These are phyloP conservation scores for Clepsis dumicolana DNA, from an alignment of 2,888 invertebrate species.

Conservation along the genomic window DNA sequence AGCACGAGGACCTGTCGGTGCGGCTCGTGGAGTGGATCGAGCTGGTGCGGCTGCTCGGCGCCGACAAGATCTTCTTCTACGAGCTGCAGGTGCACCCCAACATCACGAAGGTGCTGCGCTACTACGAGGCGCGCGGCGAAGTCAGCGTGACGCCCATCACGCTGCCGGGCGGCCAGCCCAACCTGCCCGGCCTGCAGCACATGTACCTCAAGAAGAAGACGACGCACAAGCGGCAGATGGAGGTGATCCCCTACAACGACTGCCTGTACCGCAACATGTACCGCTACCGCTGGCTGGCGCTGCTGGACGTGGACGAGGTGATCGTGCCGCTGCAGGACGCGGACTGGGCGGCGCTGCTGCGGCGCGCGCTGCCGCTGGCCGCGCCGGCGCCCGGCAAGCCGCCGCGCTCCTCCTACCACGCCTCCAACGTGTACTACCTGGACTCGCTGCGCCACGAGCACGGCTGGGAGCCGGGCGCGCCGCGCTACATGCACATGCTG, in stretches of 20 bases:
- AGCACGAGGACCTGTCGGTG: conserved; percentile 96
- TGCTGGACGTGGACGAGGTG: conserved; percentile 97
- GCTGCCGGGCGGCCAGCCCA: conserved; percentile 95
- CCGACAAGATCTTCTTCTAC: conserved; percentile 96
- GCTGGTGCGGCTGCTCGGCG: conserved; percentile 93
- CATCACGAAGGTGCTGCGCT: conserved; percentile 92
- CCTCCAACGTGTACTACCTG: conserved; percentile 96
- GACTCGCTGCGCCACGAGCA: conserved; percentile 94
- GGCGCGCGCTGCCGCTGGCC: conserved; percentile 88
- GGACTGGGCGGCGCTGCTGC: conserved; percentile 93
- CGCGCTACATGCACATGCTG: conserved; percentile 96
- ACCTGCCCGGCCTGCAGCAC: conserved; percentile 95
- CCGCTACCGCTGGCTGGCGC: conserved; percentile 94
- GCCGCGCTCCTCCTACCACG: conserved; percentile 93
- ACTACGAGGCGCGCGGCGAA: conserved; percentile 88
- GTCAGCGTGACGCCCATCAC: conserved; percentile 93
- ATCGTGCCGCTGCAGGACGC: conserved; percentile 94
- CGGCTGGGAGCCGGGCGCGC: conserved; percentile 91
- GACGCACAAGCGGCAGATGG: conserved; percentile 97
- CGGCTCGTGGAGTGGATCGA: conserved; percentile 98
- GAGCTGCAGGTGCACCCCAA: conserved; percentile 96
- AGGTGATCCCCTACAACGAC: conserved; percentile 98
- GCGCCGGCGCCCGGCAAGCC: conserved; percentile 82
- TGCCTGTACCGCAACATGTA: conserved; percentile 97
- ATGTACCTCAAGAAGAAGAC: conserved; percentile 96